Evolutionary conservation across 2,113 vertebrate species (phyloP).

Genomic region (Lota lota): DNA sequence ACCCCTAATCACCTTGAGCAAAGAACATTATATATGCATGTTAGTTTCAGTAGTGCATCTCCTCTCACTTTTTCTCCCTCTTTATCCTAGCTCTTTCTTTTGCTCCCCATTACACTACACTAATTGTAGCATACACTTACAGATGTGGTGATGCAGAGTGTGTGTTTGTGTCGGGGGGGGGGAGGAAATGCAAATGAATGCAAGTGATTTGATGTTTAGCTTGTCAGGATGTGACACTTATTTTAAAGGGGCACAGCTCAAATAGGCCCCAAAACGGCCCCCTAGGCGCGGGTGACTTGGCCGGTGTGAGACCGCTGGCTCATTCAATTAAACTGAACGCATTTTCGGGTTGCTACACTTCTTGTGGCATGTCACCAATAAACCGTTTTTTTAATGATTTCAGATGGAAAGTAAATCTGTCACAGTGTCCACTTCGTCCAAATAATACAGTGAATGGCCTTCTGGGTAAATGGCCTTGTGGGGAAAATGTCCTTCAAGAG

Average conservation of each 20-base stretch:
- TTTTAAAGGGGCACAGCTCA: slow-evolving; percentile 66
- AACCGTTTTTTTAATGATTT: too few species aligned
- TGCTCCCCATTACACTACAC: background rate
- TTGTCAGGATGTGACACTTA: slow-evolving; percentile 70
- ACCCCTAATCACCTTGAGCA: background rate
- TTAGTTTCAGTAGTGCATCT: background rate
- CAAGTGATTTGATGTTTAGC: slow-evolving; percentile 63
- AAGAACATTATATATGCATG: background rate
- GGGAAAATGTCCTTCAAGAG: too few species aligned
- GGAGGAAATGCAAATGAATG: slow-evolving; percentile 64
- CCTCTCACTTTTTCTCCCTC: background rate
- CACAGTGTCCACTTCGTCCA: too few species aligned
- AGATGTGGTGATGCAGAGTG: slow-evolving; percentile 34
- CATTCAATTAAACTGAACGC: too few species aligned
- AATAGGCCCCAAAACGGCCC: slow-evolving; percentile 55
- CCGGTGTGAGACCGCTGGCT: slow-evolving; percentile 28
- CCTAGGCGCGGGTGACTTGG: slow-evolving; percentile 43
- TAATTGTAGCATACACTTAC: slow-evolving; percentile 20
- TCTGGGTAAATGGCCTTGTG: too few species aligned
- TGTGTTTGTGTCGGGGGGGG: slow-evolving; percentile 26
- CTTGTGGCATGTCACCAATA: too few species aligned
- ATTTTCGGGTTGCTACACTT: too few species aligned
- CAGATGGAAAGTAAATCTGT: too few species aligned
- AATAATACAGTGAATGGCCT: too few species aligned
- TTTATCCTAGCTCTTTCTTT: too few species aligned